Evolutionary conservation across 2,888 invertebrate species (phyloP), one percentile per base, ranked within the genome.

Genomic region (Acanthoscelides obtectus): DNA sequence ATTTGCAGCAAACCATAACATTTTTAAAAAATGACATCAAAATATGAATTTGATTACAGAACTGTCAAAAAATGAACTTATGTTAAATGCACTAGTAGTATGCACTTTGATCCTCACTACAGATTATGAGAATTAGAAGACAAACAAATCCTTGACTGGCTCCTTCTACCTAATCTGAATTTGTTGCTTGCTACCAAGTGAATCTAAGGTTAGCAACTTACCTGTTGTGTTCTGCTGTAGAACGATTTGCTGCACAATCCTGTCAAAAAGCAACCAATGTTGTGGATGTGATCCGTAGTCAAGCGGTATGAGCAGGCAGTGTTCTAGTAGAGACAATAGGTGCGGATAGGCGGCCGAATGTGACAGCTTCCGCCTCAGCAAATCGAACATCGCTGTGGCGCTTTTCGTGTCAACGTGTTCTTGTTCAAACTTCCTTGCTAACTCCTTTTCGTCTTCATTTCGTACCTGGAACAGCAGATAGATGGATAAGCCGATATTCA

Each of bases 321-420:
- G 98, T 80, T 97, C 93, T 75, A 99, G 87, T 76, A 98, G 86
- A 0, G 97, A 97, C 75, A 97, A 87, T 75, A 99, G 88, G 85
- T 98, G 97, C 0, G 97, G 95, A 86, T 97, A 97, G 1, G 97
- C 97, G 21, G 95, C 92, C 0, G 97, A 95, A 84, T 97, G 95
- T 82, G 94, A 94, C 72, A 98, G 88, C 86, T 97, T 97, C 79
- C 94, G 89, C 77, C 95, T 88, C 76, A 98, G 84, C 76, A 97
- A 87, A 82, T 97, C 97, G 83, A 98, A 97, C 97, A 98, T 97
- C 69, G 92, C 90, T 0, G 93, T 91, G 0, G 97, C 96, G 84
- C 97, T 97, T 87, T 96, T 97, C 0, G 95, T 96, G 84, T 98
- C 97, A 69, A 98, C 92, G 85, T 97, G 97, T 78, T 95, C 94